A percentile compares a stretch with the other conserved stretches of the same genome.
phyloP scores from a whole-genome alignment of 2,888 invertebrate genomes.

The Mongoloraphidia duomilia region DNA sequence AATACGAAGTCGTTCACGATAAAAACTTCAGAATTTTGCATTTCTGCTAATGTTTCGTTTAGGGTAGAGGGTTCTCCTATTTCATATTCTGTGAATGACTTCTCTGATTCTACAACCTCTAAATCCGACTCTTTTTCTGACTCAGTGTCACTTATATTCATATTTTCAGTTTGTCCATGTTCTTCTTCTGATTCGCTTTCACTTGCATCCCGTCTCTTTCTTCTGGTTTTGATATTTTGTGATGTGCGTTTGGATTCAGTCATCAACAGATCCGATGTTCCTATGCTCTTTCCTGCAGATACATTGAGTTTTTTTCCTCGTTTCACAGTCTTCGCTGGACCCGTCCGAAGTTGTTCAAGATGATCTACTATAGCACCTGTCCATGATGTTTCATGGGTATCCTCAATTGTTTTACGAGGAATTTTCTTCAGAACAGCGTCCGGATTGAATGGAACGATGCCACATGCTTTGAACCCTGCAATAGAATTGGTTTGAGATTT shows the following conservation, averaged over 20 bases:
- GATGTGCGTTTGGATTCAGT: neutral
- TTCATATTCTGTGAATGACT: too few relatives aligned
- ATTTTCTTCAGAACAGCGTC: too few relatives aligned
- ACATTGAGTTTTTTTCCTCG: slow-evolving; percentile 1
- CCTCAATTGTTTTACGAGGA: too few relatives aligned
- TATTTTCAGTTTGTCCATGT: neutral
- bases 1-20: too few relatives aligned
- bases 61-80: too few relatives aligned
- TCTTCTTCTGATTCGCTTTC: neutral
- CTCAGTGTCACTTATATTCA: neutral
- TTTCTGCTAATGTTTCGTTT: too few relatives aligned
- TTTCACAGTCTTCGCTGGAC: slow-evolving; percentile 1
- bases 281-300: neutral
- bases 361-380: too few relatives aligned
- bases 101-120: neutral
- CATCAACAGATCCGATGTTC: neutral
- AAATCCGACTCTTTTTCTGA: neutral
- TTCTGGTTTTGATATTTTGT: neutral
- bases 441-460: too few relatives aligned
- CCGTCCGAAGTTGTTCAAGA: too few relatives aligned
- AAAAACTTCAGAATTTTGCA: too few relatives aligned
- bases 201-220: neutral
- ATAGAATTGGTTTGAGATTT: slow-evolving; percentile 1
- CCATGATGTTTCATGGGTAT: too few relatives aligned
- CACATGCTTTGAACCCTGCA: slow-evolving; percentile 2